Conservation (phyloP, 2,888 invertebrate genomes). For the Galerucella pusilla region DNA sequence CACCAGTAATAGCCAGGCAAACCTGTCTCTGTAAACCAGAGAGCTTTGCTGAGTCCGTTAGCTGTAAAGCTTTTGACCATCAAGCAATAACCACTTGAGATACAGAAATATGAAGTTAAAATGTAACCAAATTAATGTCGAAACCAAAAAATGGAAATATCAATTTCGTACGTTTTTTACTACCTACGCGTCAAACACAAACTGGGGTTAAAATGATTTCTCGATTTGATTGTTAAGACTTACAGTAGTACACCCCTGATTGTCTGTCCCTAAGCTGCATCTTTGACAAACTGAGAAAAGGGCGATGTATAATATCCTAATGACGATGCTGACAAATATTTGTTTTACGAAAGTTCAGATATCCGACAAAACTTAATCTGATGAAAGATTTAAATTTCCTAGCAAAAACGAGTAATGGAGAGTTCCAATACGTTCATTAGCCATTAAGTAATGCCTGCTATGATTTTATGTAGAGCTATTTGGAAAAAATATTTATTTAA, state of each 20-base stretch:
- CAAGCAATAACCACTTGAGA: too few species aligned
- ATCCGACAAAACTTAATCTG: conserved; percentile 14
- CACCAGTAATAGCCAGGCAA: too few species aligned
- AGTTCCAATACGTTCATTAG: not conserved
- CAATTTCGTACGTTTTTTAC: too few species aligned
- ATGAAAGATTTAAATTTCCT: conserved; percentile 17
- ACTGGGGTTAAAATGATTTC: too few species aligned
- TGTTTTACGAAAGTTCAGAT: conserved; percentile 19
- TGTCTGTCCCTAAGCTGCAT: conserved; percentile 11
- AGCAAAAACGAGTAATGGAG: not conserved
- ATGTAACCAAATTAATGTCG: too few species aligned
- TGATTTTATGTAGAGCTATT: not conserved
- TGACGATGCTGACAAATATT: conserved; percentile 23
- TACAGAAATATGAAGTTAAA: too few species aligned
- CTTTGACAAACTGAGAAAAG: conserved; percentile 19
- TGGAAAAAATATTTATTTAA: too few species aligned
- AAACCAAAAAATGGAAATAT: too few species aligned
- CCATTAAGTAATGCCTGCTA: not conserved
- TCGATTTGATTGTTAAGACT: not conserved
- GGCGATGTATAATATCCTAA: conserved; percentile 21
- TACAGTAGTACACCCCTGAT: conserved; percentile 13
- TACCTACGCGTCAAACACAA: too few species aligned
- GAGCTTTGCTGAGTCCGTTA: too few species aligned
- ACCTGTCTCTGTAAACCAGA: too few species aligned
- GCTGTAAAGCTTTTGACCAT: too few species aligned